phyloP scores from a whole-genome alignment of 2,888 invertebrate species.

The Caenorhabditis sp. region DNA sequence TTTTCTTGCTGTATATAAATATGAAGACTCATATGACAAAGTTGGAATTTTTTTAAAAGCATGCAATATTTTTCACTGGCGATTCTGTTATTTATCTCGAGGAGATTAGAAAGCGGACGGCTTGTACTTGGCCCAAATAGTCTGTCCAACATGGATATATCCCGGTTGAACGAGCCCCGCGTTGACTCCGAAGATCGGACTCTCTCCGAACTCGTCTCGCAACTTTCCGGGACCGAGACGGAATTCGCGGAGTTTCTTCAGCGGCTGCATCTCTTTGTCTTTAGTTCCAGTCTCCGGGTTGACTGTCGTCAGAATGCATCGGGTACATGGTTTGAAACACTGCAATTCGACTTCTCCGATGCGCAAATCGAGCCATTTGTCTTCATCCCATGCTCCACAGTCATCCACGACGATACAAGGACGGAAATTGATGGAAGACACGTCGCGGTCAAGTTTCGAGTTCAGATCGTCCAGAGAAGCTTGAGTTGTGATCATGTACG shows the following conservation, averaged over 20 bases:
- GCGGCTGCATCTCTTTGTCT: conserved; percentile 69
- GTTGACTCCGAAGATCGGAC: conserved; percentile 74
- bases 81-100: neutral
- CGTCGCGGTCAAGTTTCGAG: conserved; percentile 54
- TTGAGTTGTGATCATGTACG: conserved; percentile 75
- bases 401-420: conserved; percentile 77
- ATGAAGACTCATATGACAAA: neutral
- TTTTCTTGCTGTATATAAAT: conserved; percentile 30
- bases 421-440: conserved; percentile 76
- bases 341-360: conserved; percentile 77
- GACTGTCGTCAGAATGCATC: conserved; percentile 72
- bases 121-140: conserved; percentile 72
- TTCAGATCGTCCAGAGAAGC: conserved; percentile 77
- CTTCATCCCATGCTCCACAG: conserved; percentile 78
- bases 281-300: conserved; percentile 67
- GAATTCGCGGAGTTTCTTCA: conserved; percentile 72
- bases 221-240: conserved; percentile 72
- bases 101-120: conserved; percentile 52
- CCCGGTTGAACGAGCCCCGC: conserved; percentile 67
- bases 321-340: conserved; percentile 80
- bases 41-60: neutral
- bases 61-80: conserved; percentile 8
- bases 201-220: conserved; percentile 66
- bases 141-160: conserved; percentile 72
- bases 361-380: conserved; percentile 77